Evolutionary conservation across 2,888 invertebrate species (phyloP).

Genomic region (Aquatica leii): DNA sequence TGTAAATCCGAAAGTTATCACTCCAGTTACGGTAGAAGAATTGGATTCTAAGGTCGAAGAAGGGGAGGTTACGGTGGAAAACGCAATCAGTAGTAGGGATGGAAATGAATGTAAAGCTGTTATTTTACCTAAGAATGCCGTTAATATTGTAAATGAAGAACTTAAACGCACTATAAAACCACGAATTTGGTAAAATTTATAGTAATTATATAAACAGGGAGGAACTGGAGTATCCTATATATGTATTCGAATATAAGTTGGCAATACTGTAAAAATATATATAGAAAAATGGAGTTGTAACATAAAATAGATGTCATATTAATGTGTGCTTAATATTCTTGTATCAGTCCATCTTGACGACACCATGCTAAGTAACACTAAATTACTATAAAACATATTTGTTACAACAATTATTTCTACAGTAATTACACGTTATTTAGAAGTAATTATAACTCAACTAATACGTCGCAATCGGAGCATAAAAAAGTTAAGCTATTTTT

Average conservation of each 20-base stretch:
- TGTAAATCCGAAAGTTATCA: not conserved
- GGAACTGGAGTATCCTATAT: not conserved
- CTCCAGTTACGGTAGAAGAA: not conserved
- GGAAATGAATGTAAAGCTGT: not conserved
- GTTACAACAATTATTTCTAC: too few species aligned
- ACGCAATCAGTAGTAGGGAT: not conserved
- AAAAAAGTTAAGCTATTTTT: too few species aligned
- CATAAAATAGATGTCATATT: not conserved
- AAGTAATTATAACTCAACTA: too few species aligned
- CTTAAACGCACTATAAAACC: conserved; percentile 4
- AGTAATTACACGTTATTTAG: too few species aligned
- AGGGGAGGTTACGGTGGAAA: conserved; percentile 5
- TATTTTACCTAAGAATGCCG: not conserved
- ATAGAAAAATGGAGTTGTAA: too few species aligned
- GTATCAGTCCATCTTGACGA: not conserved
- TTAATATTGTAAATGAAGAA: too few species aligned
- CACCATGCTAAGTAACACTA: too few species aligned
- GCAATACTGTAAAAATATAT: not conserved
- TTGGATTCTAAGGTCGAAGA: not conserved
- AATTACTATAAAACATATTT: too few species aligned
- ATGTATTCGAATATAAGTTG: not conserved
- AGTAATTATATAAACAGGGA: not conserved
- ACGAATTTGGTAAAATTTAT: conserved; percentile 3
- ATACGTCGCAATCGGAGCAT: too few species aligned
- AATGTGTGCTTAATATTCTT: not conserved